These are phyloP conservation scores for Planococcus citri DNA, from an alignment of 1,140 invertebrate genomes.

Conservation along the genomic window DNA sequence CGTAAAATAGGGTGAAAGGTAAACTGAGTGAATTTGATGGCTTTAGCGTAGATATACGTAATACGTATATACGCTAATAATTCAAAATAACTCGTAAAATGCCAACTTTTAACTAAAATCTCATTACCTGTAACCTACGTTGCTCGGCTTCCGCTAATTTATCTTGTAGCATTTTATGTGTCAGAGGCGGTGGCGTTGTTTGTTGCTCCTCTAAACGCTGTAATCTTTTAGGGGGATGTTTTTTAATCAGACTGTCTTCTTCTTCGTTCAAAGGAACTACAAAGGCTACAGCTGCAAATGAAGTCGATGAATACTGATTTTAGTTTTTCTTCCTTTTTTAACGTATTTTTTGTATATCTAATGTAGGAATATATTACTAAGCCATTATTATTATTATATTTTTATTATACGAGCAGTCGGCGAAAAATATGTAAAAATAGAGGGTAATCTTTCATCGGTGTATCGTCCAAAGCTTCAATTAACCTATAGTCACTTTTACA, in stretches of 20 bases:
- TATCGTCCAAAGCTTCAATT: too few relatives aligned
- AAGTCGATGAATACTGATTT: not conserved
- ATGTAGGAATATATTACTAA: too few relatives aligned
- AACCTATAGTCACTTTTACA: too few relatives aligned
- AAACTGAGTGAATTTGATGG: slow-evolving; percentile 2
- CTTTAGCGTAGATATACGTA: not conserved
- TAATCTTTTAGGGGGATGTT: slow-evolving; percentile 44
- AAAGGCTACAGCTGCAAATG: slow-evolving; percentile 40
- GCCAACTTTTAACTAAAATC: slow-evolving; percentile 3
- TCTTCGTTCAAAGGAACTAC: slow-evolving; percentile 42
- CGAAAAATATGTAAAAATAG: too few relatives aligned
- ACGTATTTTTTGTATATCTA: too few relatives aligned
- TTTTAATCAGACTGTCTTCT: slow-evolving; percentile 38
- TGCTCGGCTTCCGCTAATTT: slow-evolving; percentile 54
- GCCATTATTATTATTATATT: too few relatives aligned
- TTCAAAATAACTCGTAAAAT: not conserved
- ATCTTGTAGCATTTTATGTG: slow-evolving; percentile 47
- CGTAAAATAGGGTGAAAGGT: not conserved
- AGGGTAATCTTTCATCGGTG: too few relatives aligned
- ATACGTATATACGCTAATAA: not conserved
- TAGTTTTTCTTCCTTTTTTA: too few relatives aligned
- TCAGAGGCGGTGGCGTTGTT: slow-evolving; percentile 36
- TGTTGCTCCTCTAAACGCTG: slow-evolving; percentile 45
- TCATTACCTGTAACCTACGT: slow-evolving; percentile 35
- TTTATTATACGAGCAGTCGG: too few relatives aligned